These are phyloP conservation scores for Arizona elegans DNA, from an alignment of 2,113 vertebrate genomes.

Conservation along the genomic window DNA sequence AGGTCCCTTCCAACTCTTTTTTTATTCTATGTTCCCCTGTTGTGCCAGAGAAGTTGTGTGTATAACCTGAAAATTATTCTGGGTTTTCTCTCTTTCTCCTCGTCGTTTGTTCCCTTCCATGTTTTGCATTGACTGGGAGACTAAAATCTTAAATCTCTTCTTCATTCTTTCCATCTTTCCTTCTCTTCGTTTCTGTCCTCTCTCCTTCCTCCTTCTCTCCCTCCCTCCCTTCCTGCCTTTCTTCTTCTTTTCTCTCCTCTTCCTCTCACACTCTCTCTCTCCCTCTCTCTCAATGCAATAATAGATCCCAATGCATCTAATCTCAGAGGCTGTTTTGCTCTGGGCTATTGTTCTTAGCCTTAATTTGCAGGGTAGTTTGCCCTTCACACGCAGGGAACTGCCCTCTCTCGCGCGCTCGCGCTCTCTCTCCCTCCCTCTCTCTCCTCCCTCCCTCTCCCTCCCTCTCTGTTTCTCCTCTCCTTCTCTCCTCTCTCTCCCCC, in stretches of 20 bases:
- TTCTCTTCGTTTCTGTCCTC: background rate
- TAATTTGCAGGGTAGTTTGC: background rate
- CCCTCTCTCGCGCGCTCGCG: background rate
- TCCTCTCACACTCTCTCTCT: background rate
- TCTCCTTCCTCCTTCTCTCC: background rate
- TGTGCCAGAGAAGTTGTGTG: background rate
- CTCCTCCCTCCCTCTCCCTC: background rate
- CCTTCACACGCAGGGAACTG: slow-evolving; percentile 31
- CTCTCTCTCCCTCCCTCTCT: too few relatives aligned
- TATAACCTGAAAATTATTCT: background rate
- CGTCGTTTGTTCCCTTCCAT: background rate
- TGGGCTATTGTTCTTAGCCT: background rate
- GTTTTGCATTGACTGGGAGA: background rate
- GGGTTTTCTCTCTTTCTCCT: background rate
- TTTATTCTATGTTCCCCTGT: background rate
- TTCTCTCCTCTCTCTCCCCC: too few relatives aligned
- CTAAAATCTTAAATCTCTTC: background rate
- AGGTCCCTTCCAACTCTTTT: background rate
- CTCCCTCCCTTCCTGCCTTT: too few relatives aligned
- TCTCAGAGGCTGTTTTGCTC: background rate
- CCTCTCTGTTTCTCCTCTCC: too few relatives aligned
- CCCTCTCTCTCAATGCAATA: background rate
- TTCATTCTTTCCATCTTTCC: too few relatives aligned
- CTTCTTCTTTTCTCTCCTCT: background rate
- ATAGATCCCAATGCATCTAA: background rate